These are phyloP conservation scores for Syrphus vitripennis DNA, from an alignment of 2,888 invertebrate species.

Conservation along the genomic window DNA sequence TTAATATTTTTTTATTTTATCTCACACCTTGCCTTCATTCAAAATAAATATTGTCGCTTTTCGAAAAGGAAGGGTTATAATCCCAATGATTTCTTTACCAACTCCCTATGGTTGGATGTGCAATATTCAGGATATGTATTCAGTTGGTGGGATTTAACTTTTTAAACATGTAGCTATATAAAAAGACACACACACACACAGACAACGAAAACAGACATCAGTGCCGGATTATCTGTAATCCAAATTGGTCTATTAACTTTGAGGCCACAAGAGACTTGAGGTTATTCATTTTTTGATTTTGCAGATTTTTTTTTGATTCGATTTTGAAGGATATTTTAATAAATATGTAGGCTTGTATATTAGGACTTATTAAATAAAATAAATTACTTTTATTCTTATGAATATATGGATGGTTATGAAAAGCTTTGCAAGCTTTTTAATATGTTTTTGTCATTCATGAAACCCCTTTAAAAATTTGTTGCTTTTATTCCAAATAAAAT, in stretches of 20 bases:
- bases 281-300: too few species aligned
- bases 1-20: conserved; percentile 46
- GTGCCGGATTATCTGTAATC: neutral
- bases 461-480: too few species aligned
- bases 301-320: too few species aligned
- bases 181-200: neutral
- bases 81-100: neutral
- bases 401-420: too few species aligned
- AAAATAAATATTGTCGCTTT: conserved; percentile 30
- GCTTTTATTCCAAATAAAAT: too few species aligned
- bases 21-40: neutral
- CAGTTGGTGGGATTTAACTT: conserved; percentile 39
- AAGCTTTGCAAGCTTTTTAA: too few species aligned
- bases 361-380: too few species aligned
- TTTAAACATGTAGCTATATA: conserved; percentile 8
- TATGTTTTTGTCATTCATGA: too few species aligned
- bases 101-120: conserved; percentile 20
- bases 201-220: neutral
- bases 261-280: neutral
- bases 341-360: too few species aligned
- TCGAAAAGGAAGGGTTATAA: neutral
- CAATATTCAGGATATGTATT: neutral
- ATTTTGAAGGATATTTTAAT: neutral
- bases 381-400: too few species aligned
- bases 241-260: neutral